Evolutionary conservation across 37 sponge, comb jelly and placozoan genomes (phyloP).

Genomic region (Aplysina aerophoba): DNA sequence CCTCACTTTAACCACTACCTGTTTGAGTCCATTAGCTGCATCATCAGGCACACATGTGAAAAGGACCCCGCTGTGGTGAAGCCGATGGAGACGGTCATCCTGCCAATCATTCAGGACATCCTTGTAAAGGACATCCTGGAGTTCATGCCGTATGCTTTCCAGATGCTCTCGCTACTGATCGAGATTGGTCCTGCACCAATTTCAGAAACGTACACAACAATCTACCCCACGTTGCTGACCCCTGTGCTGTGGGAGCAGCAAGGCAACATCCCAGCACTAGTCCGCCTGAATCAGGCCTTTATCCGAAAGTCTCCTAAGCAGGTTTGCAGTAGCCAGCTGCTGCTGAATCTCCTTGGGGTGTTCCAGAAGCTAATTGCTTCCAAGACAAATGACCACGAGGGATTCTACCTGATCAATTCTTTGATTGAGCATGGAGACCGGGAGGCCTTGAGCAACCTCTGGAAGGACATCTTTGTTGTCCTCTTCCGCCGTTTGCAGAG

Average conservation of each 20-base stretch:
- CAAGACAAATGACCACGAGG: conserved; percentile 93
- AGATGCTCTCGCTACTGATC: conserved; percentile 92
- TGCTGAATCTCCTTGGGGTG: conserved; percentile 75
- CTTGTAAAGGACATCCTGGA: conserved; percentile 86
- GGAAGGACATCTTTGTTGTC: conserved; percentile 84
- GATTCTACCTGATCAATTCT: conserved; percentile 89
- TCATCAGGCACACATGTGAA: conserved; percentile 73
- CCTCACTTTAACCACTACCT: conserved; percentile 99
- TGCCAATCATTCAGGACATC: conserved; percentile 90
- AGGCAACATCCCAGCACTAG: conserved; percentile 95
- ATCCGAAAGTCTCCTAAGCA: conserved; percentile 70
- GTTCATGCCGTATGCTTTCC: conserved; percentile 96
- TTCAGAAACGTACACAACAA: conserved; percentile 83
- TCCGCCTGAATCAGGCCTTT: conserved; percentile 93
- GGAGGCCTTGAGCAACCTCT: conserved; percentile 45
- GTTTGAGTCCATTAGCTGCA: conserved; percentile 95
- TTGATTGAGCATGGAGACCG: conserved; percentile 78
- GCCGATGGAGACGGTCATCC: conserved; percentile 78
- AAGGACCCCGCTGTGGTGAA: conserved; percentile 41
- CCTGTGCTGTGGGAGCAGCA: conserved; percentile 95
- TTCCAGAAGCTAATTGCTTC: conserved; percentile 99
- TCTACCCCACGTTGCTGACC: conserved; percentile 87
- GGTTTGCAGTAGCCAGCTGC: conserved; percentile 49
- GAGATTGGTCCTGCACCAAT: conserved; percentile 92
- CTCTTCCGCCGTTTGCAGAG: conserved; percentile 93